Percentiles rank a stretch among this genome's conserved stretches.
Conservation (phyloP, 2,113 vertebrate genomes). For the Hiodon tergisus region DNA sequence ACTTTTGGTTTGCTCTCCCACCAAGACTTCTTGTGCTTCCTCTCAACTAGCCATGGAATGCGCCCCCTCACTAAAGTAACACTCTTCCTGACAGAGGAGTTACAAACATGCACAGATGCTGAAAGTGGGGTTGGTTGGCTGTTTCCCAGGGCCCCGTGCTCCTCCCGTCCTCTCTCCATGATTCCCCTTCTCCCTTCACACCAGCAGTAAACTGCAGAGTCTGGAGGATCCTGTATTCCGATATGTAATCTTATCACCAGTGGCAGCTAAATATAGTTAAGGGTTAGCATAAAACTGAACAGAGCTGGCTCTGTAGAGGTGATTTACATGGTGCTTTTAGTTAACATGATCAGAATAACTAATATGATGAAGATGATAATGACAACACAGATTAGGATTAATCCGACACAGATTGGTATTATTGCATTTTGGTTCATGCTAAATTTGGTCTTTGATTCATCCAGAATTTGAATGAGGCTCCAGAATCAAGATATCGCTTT, state of each 20-base stretch:
- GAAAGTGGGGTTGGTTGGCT: conserved; percentile 22
- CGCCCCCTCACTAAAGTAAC: background rate
- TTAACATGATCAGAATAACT: background rate
- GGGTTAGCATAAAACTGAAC: conserved; percentile 7
- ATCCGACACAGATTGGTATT: too few relatives aligned
- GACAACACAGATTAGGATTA: too few relatives aligned
- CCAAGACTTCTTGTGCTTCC: too few relatives aligned
- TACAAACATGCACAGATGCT: conserved; percentile 72
- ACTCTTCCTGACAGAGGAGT: conserved; percentile 27
- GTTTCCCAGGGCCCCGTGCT: conserved; percentile 63
- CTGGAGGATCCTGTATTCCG: conserved; percentile 61
- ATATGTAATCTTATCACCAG: conserved; percentile 70
- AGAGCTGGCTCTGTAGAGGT: background rate
- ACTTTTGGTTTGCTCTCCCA: too few relatives aligned
- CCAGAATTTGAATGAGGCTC: too few relatives aligned
- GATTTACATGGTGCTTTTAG: background rate
- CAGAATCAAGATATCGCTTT: too few relatives aligned
- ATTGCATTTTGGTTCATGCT: too few relatives aligned
- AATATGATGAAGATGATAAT: too few relatives aligned
- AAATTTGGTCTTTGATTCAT: too few relatives aligned
- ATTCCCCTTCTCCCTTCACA: conserved; percentile 36
- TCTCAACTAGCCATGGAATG: too few relatives aligned
- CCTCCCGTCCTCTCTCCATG: conserved; percentile 51
- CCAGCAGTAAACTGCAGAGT: conserved; percentile 72
- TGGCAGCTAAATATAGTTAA: conserved; percentile 69